Conservation (phyloP, 1,140 invertebrate genomes). For the Wiebesia pumilae region DNA sequence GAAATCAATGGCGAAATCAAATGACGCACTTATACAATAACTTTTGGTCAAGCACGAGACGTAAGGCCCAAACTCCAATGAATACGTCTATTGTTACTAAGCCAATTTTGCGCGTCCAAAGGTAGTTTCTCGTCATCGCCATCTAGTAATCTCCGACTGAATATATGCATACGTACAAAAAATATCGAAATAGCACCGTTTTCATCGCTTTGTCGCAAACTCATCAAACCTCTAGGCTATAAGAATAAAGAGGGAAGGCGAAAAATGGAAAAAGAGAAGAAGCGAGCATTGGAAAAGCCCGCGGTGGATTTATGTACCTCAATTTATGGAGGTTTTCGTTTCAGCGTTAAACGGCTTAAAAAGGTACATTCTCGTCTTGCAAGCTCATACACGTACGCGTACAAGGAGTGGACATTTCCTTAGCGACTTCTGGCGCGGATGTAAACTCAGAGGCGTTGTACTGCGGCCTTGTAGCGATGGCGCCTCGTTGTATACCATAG, state of each 20-base stretch:
- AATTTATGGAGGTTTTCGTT: conserved; percentile 18
- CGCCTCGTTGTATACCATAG: conserved; percentile 35
- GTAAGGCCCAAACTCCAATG: no score
- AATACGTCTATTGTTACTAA: no score
- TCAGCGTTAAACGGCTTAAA: conserved; percentile 32
- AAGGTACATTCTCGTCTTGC: background rate
- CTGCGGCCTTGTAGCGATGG: background rate
- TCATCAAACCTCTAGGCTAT: background rate
- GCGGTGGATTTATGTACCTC: background rate
- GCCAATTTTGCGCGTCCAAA: no score
- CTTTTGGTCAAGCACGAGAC: no score
- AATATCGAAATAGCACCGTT: background rate
- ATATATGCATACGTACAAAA: no score
- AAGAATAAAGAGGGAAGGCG: background rate
- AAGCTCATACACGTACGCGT: background rate
- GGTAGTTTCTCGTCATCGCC: no score
- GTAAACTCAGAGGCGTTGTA: background rate
- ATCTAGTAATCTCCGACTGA: no score
- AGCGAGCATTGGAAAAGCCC: background rate
- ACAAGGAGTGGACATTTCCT: background rate
- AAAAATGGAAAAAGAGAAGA: background rate
- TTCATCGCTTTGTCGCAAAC: background rate
- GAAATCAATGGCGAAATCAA: no score
- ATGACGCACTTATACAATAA: no score
- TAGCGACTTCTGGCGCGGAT: conserved; percentile 1